These are phyloP conservation scores for Ormyrus pomaceus DNA, from an alignment of 2,888 invertebrate genomes.

Conservation along the genomic window DNA sequence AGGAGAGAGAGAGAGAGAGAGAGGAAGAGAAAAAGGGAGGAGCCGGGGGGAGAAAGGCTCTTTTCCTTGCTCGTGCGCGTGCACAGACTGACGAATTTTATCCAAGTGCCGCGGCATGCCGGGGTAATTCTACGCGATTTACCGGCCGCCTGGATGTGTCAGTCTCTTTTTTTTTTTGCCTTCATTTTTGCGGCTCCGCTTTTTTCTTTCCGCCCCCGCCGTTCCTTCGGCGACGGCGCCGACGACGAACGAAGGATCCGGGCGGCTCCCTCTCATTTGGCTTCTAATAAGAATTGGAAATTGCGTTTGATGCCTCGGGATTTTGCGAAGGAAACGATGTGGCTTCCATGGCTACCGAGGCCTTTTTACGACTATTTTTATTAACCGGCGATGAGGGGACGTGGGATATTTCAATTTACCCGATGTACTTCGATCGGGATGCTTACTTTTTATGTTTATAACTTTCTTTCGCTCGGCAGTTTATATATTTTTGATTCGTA, in stretches of 20 bases:
- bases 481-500: slow-evolving; percentile 3
- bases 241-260: slow-evolving; percentile 40
- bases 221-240: slow-evolving; percentile 1
- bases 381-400: slow-evolving; percentile 22
- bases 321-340: slow-evolving; percentile 53
- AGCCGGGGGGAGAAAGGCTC: slow-evolving; percentile 26
- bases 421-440: slow-evolving; percentile 9
- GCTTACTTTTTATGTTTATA: too few relatives aligned
- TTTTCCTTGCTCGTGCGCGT: slow-evolving; percentile 46
- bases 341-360: slow-evolving; percentile 47
- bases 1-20: slow-evolving; percentile 18
- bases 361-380: slow-evolving; percentile 52
- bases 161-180: slow-evolving; percentile 46
- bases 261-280: slow-evolving; percentile 43
- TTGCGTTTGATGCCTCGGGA: slow-evolving; percentile 56
- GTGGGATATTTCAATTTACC: slow-evolving; percentile 43
- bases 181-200: slow-evolving; percentile 48
- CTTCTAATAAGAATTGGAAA: slow-evolving; percentile 58
- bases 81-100: slow-evolving; percentile 54
- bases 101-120: slow-evolving; percentile 44
- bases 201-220: slow-evolving; percentile 19
- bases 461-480: slow-evolving; percentile 1
- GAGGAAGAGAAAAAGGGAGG: slow-evolving; percentile 27
- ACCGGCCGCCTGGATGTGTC: slow-evolving; percentile 22
- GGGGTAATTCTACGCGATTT: slow-evolving; percentile 51